phyloP scores from a whole-genome alignment of 2,888 invertebrate genomes.

The Ephialtes manifestator region DNA sequence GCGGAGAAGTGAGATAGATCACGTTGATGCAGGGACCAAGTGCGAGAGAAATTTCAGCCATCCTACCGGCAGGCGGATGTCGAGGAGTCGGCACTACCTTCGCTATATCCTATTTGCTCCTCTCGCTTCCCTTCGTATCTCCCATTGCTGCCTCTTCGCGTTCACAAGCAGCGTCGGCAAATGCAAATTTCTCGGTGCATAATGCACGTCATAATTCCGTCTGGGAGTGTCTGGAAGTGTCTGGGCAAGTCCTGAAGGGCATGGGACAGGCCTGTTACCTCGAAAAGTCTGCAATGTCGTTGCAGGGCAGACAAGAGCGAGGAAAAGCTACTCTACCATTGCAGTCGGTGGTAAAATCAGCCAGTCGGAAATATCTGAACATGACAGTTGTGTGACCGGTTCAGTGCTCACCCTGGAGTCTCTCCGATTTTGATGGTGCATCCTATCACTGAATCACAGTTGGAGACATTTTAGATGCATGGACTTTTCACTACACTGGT shows the following conservation, averaged over 20 bases:
- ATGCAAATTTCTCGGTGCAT: constrained; percentile 67
- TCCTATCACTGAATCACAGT: not conserved
- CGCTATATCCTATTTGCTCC: constrained; percentile 34
- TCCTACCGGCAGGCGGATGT: constrained; percentile 36
- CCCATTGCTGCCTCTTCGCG: constrained; percentile 36
- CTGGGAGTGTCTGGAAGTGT: constrained; percentile 48
- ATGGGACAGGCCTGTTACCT: constrained; percentile 36
- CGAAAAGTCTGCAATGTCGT: constrained; percentile 33
- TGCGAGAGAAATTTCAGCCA: constrained; percentile 75
- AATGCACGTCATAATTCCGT: constrained; percentile 67
- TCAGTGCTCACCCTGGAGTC: not conserved
- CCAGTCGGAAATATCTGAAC: constrained; percentile 36
- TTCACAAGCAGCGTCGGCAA: constrained; percentile 45
- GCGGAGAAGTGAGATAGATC: constrained; percentile 45
- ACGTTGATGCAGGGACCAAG: constrained; percentile 48
- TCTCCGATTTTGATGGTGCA: not conserved
- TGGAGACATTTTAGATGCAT: not conserved
- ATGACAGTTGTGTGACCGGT: constrained; percentile 19
- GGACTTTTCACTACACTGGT: not conserved
- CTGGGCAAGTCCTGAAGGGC: constrained; percentile 32
- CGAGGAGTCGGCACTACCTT: constrained; percentile 29
- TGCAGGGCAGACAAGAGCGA: constrained; percentile 17
- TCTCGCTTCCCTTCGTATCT: constrained; percentile 48
- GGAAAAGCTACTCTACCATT: not conserved
- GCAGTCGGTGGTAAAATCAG: constrained; percentile 7